phyloP scores from a whole-genome alignment of 1,140 invertebrate species.

The Heterodera carotae region DNA sequence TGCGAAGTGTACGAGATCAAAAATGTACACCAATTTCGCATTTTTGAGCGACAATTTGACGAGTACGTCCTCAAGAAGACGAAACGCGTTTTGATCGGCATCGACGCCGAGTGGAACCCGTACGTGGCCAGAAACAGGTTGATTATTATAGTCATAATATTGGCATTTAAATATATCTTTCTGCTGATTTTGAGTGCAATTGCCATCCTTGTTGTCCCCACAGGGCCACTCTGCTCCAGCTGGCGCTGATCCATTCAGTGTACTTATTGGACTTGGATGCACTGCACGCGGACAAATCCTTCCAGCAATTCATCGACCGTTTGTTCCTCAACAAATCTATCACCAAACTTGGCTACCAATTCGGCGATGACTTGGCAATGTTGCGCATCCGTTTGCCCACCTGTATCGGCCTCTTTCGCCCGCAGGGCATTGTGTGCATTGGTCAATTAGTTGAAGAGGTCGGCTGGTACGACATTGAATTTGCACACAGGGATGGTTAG shows the following conservation, averaged over 20 bases:
- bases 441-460: slow-evolving; percentile 21
- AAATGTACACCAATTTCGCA: slow-evolving; percentile 6
- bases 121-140: slow-evolving; percentile 24
- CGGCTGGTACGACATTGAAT: too few relatives aligned
- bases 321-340: slow-evolving; percentile 18
- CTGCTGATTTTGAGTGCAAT: too few relatives aligned
- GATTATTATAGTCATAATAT: too few relatives aligned
- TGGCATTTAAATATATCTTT: too few relatives aligned
- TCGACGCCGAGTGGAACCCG: slow-evolving; percentile 29
- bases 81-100: slow-evolving; percentile 11
- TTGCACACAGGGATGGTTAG: too few relatives aligned
- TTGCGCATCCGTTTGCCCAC: slow-evolving; percentile 11
- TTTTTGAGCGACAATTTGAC: slow-evolving; percentile 21
- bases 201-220: too few relatives aligned
- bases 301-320: slow-evolving; percentile 19
- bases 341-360: slow-evolving; percentile 21
- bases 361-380: slow-evolving; percentile 10
- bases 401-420: slow-evolving; percentile 20
- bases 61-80: slow-evolving; percentile 28
- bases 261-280: slow-evolving; percentile 24
- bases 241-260: slow-evolving; percentile 20
- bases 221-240: slow-evolving; percentile 21
- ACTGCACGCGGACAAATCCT: neutral
- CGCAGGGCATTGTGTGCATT: slow-evolving; percentile 18
- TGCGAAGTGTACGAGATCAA: slow-evolving; percentile 14